phyloP scores from a whole-genome alignment of 2,888 invertebrate genomes.

The Chloroclysta siterata region DNA sequence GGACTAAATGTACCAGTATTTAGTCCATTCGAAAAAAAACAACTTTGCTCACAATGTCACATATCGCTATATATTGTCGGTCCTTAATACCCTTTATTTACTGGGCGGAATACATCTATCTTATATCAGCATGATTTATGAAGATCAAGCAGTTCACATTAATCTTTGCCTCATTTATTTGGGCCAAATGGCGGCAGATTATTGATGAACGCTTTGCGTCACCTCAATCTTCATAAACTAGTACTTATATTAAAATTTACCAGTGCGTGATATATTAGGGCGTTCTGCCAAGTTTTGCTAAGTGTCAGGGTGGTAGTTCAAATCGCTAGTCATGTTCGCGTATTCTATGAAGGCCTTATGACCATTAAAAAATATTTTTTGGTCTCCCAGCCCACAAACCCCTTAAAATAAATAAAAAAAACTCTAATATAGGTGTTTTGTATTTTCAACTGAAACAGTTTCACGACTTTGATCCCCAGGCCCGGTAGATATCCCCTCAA shows the following conservation, averaged over 20 bases:
- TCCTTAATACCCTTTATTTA: slow-evolving; percentile 11
- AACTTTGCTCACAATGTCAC: too few relatives aligned
- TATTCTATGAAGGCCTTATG: too few relatives aligned
- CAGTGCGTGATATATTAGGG: slow-evolving; percentile 11
- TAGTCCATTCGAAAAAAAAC: too few relatives aligned
- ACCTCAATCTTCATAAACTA: slow-evolving; percentile 24
- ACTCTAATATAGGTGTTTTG: too few relatives aligned
- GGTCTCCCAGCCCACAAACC: too few relatives aligned
- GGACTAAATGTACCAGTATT: too few relatives aligned
- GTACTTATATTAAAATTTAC: slow-evolving; percentile 20
- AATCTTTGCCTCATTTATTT: slow-evolving; percentile 56
- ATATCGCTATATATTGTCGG: too few relatives aligned
- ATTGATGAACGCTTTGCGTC: slow-evolving; percentile 47
- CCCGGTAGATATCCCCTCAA: too few relatives aligned
- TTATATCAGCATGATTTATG: slow-evolving; percentile 48
- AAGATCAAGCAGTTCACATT: slow-evolving; percentile 51
- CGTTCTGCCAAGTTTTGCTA: slow-evolving; percentile 6
- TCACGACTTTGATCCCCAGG: too few relatives aligned
- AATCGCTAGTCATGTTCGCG: neutral
- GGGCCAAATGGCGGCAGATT: slow-evolving; percentile 46
- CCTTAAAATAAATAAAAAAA: too few relatives aligned
- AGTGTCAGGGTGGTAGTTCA: neutral
- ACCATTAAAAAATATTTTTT: too few relatives aligned
- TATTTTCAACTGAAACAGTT: too few relatives aligned
- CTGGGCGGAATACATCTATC: slow-evolving; percentile 19